Evolutionary conservation across 1,140 invertebrate genomes (phyloP), one percentile per base, ranked within the genome.

Genomic region (Drosophila ogumai): DNA sequence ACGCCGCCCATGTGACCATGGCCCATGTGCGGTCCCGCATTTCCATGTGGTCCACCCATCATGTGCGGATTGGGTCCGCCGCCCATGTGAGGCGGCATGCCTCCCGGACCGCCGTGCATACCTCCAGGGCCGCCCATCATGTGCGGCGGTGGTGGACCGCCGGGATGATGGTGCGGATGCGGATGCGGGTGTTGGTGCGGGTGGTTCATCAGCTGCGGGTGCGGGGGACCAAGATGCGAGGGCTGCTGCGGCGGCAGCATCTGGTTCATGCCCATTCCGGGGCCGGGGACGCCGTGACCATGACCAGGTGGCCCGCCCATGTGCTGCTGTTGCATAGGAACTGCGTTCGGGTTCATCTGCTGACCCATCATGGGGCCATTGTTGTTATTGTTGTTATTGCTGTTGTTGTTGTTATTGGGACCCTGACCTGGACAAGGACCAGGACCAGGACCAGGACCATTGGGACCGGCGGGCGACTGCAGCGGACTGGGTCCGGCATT

Each of bases 401-500:
- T 94, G 77, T 93, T 93, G 32, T 91, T 81, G 50, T 73, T 93
- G 71, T n/a, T 28, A 22, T 25, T 25, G 25, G 44, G 44, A 5
- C 44, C 46, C 22, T 22, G 15, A n/a, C 46, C 46, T 10, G 56
- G 71, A 13, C 73, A 47, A 28, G 25, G 25, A 6, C 56, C 57
- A 5, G 68, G 68, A 13, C 73, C 55, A 28, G 25, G 25, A 6
- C 56, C 57, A 5, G 68, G 68, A 3, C 68, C 67, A 13, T 93
- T 93, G 10, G 93, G 93, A 28, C 93, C 93, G 36, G 87, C 88
- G n/a, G 91, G 91, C 15, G 91, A 92, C 47, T 92, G 91, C 47
- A 92, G 56, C 10, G 91, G 91, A 69, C 91, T 92, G 47, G 91
- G 90, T 22, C 91, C 91, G 4, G 85, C 41, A 28, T 90, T 88